These are phyloP conservation scores for Hirundo rustica DNA, from an alignment of 2,797 vertebrate genomes.

Conservation along the genomic window DNA sequence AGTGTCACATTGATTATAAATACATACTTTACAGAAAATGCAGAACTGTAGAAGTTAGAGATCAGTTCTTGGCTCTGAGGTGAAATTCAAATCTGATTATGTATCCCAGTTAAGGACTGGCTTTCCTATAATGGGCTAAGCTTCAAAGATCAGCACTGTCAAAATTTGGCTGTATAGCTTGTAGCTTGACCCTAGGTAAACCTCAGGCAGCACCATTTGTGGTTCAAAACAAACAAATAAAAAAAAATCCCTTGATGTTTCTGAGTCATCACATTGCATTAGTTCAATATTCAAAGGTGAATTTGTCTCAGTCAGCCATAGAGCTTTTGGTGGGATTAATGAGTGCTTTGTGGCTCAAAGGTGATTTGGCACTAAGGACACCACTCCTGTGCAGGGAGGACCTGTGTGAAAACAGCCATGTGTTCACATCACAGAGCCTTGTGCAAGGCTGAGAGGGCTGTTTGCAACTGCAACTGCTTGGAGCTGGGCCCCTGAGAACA, in stretches of 20 bases:
- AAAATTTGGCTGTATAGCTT: background rate
- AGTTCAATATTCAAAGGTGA: slow-evolving; percentile 14
- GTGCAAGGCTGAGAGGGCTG: background rate
- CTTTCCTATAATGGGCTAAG: background rate
- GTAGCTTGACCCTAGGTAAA: slow-evolving; percentile 46
- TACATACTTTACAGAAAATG: background rate
- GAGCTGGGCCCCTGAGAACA: background rate
- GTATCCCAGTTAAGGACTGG: background rate
- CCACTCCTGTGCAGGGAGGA: background rate
- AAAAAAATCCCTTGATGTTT: slow-evolving; percentile 12
- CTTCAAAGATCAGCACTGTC: background rate
- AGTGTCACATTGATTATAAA: background rate
- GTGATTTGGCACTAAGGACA: background rate
- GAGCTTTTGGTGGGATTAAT: background rate
- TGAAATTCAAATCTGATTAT: slow-evolving; percentile 42
- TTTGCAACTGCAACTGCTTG: background rate
- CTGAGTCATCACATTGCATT: slow-evolving; percentile 14
- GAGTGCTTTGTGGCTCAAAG: background rate
- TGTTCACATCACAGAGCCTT: background rate
- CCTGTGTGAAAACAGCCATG: background rate
- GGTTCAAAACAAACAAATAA: slow-evolving; percentile 45
- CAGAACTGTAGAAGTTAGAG: slow-evolving; percentile 3
- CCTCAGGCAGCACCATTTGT: slow-evolving; percentile 15
- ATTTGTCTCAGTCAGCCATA: background rate
- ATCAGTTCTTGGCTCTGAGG: background rate